Percentiles rank a stretch among this genome's conserved stretches.
Conservation (phyloP, 53 echinoderm and acorn worm species). For the Crossaster papposus region DNA sequence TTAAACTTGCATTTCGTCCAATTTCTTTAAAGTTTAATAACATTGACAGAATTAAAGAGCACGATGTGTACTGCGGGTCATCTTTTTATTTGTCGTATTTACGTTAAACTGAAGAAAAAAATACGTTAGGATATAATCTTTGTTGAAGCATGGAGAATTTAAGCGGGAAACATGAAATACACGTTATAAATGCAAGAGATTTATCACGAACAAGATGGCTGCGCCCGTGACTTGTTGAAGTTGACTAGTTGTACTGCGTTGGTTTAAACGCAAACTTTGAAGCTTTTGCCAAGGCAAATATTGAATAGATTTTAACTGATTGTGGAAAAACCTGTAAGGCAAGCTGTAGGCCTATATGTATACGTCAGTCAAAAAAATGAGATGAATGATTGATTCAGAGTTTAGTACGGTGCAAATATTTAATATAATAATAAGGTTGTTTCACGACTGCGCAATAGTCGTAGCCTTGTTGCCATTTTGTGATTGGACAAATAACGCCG, state of each 20-base stretch:
- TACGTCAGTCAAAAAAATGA: no score
- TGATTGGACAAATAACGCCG: no score
- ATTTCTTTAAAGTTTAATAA: not conserved
- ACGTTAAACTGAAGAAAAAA: not conserved
- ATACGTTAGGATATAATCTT: not conserved
- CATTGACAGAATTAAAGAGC: no score
- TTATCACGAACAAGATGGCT: slow-evolving; percentile 28
- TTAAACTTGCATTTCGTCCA: not conserved
- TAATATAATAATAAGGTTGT: no score
- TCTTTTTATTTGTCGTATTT: not conserved
- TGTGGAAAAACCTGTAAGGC: not conserved
- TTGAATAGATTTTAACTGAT: not conserved
- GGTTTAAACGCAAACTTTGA: no score
- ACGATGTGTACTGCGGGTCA: not conserved
- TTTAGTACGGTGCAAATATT: no score
- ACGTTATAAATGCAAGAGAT: not conserved
- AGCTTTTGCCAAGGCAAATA: not conserved
- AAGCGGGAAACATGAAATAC: not conserved
- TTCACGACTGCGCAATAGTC: no score
- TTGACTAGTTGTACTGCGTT: no score
- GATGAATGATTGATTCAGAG: no score
- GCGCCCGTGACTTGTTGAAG: slow-evolving; percentile 10
- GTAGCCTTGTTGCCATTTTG: no score
- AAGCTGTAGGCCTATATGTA: no score
- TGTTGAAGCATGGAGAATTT: no score